phyloP scores from a whole-genome alignment of 2,888 invertebrate species.

The Aelia acuminata region DNA sequence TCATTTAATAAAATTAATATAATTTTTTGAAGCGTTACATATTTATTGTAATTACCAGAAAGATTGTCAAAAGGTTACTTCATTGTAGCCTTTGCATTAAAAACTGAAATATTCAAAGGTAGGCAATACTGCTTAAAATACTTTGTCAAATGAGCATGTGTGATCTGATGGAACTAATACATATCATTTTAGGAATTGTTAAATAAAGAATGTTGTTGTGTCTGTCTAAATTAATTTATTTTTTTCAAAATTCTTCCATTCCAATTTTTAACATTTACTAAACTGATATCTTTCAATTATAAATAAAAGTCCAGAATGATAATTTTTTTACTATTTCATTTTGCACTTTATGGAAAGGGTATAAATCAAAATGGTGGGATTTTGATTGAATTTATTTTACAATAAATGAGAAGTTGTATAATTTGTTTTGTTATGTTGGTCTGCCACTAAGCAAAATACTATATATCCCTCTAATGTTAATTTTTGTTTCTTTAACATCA shows the following conservation, averaged over 20 bases:
- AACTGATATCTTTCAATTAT: too few relatives aligned
- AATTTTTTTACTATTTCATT: too few relatives aligned
- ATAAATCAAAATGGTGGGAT: too few relatives aligned
- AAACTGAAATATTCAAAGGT: neutral
- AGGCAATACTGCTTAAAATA: neutral
- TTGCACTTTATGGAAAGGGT: too few relatives aligned
- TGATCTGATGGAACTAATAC: conserved; percentile 64
- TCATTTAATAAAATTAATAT: conserved; percentile 48
- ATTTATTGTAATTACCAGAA: conserved; percentile 48
- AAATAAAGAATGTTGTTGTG: conserved; percentile 54
- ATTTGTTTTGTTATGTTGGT: too few relatives aligned
- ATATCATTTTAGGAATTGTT: conserved; percentile 63
- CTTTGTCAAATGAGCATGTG: conserved; percentile 56
- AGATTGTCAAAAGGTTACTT: conserved; percentile 25
- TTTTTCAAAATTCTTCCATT: conserved; percentile 25
- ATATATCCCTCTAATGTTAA: too few relatives aligned
- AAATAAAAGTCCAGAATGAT: too few relatives aligned
- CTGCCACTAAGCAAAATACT: too few relatives aligned
- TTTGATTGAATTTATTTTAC: too few relatives aligned
- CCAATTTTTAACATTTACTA: neutral
- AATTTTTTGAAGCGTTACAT: conserved; percentile 43
- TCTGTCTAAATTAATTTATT: neutral
- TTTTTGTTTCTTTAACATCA: too few relatives aligned
- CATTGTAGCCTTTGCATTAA: neutral
- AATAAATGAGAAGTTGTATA: too few relatives aligned